Base-by-base conservation (phyloP, 2,888 invertebrate species). In the Tineola bisselliella region DNA sequence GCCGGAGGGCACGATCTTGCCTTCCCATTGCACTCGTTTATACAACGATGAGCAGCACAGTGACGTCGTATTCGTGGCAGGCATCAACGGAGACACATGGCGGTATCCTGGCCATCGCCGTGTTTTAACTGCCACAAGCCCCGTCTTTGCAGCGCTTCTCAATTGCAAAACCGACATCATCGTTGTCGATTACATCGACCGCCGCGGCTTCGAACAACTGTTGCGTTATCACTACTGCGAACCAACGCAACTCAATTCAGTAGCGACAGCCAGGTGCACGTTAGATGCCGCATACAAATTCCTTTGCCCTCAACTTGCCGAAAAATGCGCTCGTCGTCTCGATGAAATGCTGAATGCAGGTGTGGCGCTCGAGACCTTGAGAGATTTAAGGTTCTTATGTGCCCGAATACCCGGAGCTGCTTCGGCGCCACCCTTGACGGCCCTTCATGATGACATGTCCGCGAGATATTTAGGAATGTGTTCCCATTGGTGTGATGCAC, bases 251-350 rank as follows among this genome's bases (percentile, higher is more conserved):
- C 84, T 93, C 57, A 89, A 89, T 65, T 89, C 91, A 0, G 89
- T 91, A 10, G 82, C 82, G 12, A 91, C 91, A 0, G 92, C 93
- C 6, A 84, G 94, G 19, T 88, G 90, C 44, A 89, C 94, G 0
- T 88, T 94, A 25, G 91, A 92, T 65, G 92, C 92, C 1, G 93
- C 93, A 18, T 91, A 93, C 71, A 91, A 92, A 70, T 92, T 93
- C 71, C 83, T 93, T 56, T 92, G 94, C 67, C 88, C 90, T 6
- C 91, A 90, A 17, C 83, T 94, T 60, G 91, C 91, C 1, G 89
- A 90, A 64, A 87, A 90, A 62, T 93, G 93, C 69, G 90, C 92
- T 19, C 82, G 88, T 31, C 91, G 90, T 61, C 84, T 94, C 44
- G 90, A 91, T 65, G 87, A 87, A 62, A 89, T 91, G 73, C 75